phyloP scores from a whole-genome alignment of 2,797 vertebrate genomes.

The Sciurus vulgaris region DNA sequence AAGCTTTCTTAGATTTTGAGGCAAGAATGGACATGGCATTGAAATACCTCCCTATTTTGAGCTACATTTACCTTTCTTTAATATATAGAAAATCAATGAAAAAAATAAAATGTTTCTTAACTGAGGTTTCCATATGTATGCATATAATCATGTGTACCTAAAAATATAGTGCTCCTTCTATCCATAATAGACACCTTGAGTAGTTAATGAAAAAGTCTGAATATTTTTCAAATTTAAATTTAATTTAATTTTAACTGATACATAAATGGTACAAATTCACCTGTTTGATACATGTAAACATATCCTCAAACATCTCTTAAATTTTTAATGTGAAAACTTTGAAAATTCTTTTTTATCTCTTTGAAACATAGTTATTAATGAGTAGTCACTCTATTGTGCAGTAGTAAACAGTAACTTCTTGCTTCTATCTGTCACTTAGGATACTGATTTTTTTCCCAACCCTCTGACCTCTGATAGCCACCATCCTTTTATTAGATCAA shows the following conservation, averaged over 20 bases:
- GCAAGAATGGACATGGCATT: background rate
- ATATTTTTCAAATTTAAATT: background rate
- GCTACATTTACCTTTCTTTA: background rate
- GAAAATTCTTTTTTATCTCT: background rate
- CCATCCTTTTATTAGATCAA: background rate
- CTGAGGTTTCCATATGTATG: background rate
- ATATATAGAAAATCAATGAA: background rate
- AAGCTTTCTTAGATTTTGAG: background rate
- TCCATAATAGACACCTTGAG: background rate
- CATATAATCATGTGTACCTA: slow-evolving; percentile 2
- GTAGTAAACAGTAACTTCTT: background rate
- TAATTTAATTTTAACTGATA: background rate
- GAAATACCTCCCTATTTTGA: background rate
- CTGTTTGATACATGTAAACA: background rate
- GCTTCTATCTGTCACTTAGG: background rate
- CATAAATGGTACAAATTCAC: background rate
- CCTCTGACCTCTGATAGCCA: no score
- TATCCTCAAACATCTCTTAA: background rate
- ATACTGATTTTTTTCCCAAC: background rate
- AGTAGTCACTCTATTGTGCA: background rate
- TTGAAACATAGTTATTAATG: background rate
- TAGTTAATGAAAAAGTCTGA: slow-evolving; percentile 38
- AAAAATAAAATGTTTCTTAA: slow-evolving; percentile 8
- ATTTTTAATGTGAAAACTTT: background rate
- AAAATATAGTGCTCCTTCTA: background rate